A percentile compares a stretch with the other conserved stretches of the same genome.
These are phyloP conservation scores for Malurus cyaneus DNA, from an alignment of 2,113 vertebrate species.

Conservation along the genomic window DNA sequence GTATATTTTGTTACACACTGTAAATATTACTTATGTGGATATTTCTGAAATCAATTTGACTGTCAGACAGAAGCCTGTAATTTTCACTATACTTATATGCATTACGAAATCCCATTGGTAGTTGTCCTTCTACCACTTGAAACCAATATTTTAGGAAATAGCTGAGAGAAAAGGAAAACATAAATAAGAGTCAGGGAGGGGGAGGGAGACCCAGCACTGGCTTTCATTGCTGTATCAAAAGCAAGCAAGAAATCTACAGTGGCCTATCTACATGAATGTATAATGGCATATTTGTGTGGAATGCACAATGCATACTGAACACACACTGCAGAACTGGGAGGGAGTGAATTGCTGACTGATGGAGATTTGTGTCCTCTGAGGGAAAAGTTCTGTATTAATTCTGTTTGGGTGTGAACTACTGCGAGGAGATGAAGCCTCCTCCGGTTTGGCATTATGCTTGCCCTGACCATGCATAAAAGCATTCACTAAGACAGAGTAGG, in stretches of 20 bases:
- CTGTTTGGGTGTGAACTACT: not conserved
- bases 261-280: not conserved
- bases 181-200: not conserved
- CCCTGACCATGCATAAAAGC: not conserved
- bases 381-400: not conserved
- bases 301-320: not conserved
- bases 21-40: constrained; percentile 3
- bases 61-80: not conserved
- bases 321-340: accelerated
- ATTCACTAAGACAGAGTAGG: not conserved
- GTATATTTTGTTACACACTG: constrained; percentile 20
- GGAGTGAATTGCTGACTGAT: not conserved
- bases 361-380: not conserved
- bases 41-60: not conserved
- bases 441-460: not conserved
- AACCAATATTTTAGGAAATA: not conserved
- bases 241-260: not conserved
- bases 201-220: not conserved
- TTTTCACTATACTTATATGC: not conserved
- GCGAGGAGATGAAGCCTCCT: not conserved
- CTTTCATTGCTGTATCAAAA: not conserved
- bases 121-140: not conserved
- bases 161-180: not conserved
- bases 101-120: not conserved
- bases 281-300: not conserved